Base-by-base conservation (phyloP, 2,113 vertebrate species). In the Trochalopteron elliotii region DNA sequence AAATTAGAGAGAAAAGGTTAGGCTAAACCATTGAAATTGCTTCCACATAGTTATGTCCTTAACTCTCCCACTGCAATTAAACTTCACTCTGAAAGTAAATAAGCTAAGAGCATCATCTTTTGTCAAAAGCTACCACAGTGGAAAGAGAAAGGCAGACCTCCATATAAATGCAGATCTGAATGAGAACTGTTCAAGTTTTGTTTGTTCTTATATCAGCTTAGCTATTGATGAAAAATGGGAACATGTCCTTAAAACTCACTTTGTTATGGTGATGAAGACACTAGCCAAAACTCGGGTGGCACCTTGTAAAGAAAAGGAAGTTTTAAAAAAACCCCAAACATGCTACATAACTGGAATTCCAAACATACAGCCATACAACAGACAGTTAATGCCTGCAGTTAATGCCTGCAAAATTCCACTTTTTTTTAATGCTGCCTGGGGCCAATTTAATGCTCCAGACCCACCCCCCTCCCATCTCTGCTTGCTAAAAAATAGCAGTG, bases 391-490 rank as follows among this genome's bases (percentile, higher is more conserved):
- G 76, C 63, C 76, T 92, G 64, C 27, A 78, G 53, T 65, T 89
- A 93, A 92, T 45, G 76, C 63, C 76, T 92, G 64, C 65, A 90
- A 52, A 96, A 95, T 82, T 92, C 68, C 91, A 55, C 35, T 18
- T 25, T 49, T 53, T 72, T 76, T 71, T 59, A 91, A 77, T 85
- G 74, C 59, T 82, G 45, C 83, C 56, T 87, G 70, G 80, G 92
- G 47, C 78, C 28, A 77, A 83, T 91, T 94, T 96, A 93, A 87
- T 95, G 95, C 95, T 95, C 91, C 95, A 96, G 96, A 81, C 55
- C 67, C 37, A 81, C 63, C 16, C 50, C 18, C 42, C 57, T 76
- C 37, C 35, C n/a, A 53, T 28, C 12, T 37, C 24, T 5, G 2
- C 76, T 65, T 69, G 40, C 63, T 87, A 27, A 91, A 94, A 89